Evolutionary conservation across 2,113 vertebrate genomes (phyloP), one percentile per base, ranked within the genome.

Genomic region (Odontesthes bonariensis): DNA sequence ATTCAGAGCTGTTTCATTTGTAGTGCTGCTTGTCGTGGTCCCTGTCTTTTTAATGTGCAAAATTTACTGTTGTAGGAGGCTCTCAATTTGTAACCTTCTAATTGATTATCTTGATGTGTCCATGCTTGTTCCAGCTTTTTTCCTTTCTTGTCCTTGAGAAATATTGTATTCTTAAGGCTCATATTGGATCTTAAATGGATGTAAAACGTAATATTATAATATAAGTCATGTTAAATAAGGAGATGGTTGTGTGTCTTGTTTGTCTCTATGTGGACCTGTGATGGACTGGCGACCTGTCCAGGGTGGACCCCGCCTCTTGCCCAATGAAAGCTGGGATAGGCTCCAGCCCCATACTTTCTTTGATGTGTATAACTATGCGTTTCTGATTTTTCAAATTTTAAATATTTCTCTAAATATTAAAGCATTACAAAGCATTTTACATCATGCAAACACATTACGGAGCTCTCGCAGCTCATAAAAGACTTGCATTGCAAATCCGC

Each of bases 401-500:
- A 17, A 17, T 19, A 47, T 19, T 5, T 47, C 16, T 19, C n/a
- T n/a, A n/a, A n/a, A 1, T 47, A 2, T 47, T 47, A 40, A 38
- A 2, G 57, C 27, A 32, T 69, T 1, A 10, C 27, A 59, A 42
- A 61, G 27, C 20, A 53, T 47, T 22, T 40, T 62, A 33, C 59
- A 0, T 61, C 27, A 87, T 85, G 79, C 82, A 86, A 84, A 86
- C 51, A 74, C 27, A 40, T 57, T 69, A 75, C 59, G 58, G 66
- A 68, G 54, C 16, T 44, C 19, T 11, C 8, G 46, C 20, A 59
- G n/a, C 22, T 61, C 23, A 58, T 35, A 19, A 33, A 63, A 81
- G 47, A 11, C 54, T 62, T 64, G 32, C 31, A 27, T 88, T 87
- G 86, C 85, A 90, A 92, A 90, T 89, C 40, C 72, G 20, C 22